phyloP scores from a whole-genome alignment of 2,888 invertebrate genomes.

The Phlogophora meticulosa region DNA sequence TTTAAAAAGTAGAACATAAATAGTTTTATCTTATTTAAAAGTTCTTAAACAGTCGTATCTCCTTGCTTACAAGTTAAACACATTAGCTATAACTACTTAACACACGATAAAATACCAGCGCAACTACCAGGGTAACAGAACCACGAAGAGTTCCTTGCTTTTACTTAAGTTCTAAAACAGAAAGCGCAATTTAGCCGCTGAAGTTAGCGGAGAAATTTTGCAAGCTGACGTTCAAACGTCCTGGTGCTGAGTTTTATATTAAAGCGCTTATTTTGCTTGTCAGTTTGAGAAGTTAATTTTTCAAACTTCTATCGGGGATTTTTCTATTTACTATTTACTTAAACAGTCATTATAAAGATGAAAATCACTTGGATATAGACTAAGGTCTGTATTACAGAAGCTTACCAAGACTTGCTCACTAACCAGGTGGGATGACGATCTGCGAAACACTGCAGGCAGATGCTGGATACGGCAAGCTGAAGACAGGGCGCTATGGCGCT shows the following conservation, averaged over 20 bases:
- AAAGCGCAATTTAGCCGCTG: constrained; percentile 56
- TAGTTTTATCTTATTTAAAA: too few relatives aligned
- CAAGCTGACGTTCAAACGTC: constrained; percentile 57
- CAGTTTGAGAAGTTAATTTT: constrained; percentile 5
- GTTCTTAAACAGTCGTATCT: too few relatives aligned
- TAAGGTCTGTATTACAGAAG: too few relatives aligned
- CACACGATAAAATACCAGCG: constrained; percentile 10
- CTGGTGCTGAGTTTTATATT: constrained; percentile 46
- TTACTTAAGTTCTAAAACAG: constrained; percentile 44
- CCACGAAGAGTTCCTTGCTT: constrained; percentile 39
- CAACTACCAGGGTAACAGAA: constrained; percentile 44
- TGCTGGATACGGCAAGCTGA: too few relatives aligned
- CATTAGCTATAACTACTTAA: constrained; percentile 4
- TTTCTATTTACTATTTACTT: not conserved
- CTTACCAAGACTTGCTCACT: too few relatives aligned
- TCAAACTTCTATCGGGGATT: not conserved
- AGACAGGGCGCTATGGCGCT: too few relatives aligned
- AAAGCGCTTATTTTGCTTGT: constrained; percentile 39
- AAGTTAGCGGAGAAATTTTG: constrained; percentile 45
- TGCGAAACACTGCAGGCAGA: too few relatives aligned
- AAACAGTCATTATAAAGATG: not conserved
- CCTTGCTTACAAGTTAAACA: constrained; percentile 7
- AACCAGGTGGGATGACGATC: too few relatives aligned
- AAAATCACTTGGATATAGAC: not conserved
- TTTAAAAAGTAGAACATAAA: too few relatives aligned